phyloP scores from a whole-genome alignment of 2,888 invertebrate genomes.

The Leucophenga montana region DNA sequence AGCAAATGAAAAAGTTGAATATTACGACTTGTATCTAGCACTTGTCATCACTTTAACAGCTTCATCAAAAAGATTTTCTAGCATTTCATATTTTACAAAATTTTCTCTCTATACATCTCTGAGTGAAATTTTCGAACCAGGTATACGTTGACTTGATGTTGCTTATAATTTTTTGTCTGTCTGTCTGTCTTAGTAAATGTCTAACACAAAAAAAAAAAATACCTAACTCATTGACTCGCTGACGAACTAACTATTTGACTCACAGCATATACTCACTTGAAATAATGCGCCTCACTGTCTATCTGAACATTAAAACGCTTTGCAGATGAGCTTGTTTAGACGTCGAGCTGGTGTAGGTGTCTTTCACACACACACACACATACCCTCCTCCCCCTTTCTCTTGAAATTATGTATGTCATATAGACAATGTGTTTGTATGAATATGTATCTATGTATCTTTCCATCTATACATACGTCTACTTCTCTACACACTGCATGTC shows the following conservation, averaged over 20 bases:
- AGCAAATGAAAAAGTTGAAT: too few relatives aligned
- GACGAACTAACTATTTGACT: slow-evolving; percentile 4
- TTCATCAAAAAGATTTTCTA: not conserved
- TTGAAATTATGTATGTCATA: too few relatives aligned
- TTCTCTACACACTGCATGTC: not conserved
- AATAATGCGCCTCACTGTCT: not conserved
- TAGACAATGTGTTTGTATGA: not conserved
- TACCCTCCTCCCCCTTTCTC: too few relatives aligned
- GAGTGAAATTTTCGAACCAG: slow-evolving; percentile 18
- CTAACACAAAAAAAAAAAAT: not conserved
- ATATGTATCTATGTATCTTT: not conserved
- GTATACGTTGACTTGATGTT: not conserved
- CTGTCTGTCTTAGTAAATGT: not conserved
- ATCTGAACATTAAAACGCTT: not conserved
- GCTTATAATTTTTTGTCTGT: too few relatives aligned
- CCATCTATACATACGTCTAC: not conserved
- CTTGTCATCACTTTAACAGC: slow-evolving; percentile 6
- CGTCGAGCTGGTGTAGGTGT: not conserved
- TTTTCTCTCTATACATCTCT: not conserved
- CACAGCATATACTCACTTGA: not conserved
- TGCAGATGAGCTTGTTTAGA: not conserved
- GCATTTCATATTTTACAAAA: not conserved
- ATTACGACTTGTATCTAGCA: not conserved
- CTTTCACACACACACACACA: too few relatives aligned
- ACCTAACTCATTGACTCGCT: not conserved